These are phyloP conservation scores for Danio choprae DNA, from an alignment of 2,797 vertebrate genomes.

Conservation along the genomic window DNA sequence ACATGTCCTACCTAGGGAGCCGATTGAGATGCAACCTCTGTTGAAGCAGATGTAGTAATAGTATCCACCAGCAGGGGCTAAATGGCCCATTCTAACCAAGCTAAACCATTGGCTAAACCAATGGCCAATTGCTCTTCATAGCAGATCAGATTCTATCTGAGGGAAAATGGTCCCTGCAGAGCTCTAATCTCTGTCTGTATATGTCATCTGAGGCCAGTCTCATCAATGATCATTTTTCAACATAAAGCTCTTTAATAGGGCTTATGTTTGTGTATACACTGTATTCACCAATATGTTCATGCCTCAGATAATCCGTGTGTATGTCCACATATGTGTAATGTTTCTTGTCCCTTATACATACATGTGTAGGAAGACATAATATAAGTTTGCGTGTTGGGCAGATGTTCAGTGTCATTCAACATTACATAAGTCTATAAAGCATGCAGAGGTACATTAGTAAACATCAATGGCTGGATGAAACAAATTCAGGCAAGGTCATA, in stretches of 20 bases:
- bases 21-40: neutral
- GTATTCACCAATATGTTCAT: neutral
- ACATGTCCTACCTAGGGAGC: neutral
- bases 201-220: neutral
- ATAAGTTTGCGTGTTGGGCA: slow-evolving; percentile 17
- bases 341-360: neutral
- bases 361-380: neutral
- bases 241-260: slow-evolving; percentile 40
- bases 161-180: neutral
- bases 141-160: neutral
- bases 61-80: neutral
- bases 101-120: slow-evolving; percentile 1
- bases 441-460: neutral
- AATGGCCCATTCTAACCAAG: neutral
- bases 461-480: slow-evolving; percentile 1
- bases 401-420: slow-evolving; percentile 20
- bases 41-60: neutral
- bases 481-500: slow-evolving; percentile 1
- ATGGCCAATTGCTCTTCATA: neutral
- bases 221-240: slow-evolving; percentile 28
- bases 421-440: slow-evolving; percentile 34
- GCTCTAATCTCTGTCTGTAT: slow-evolving; percentile 3
- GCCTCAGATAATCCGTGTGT: slow-evolving; percentile 22
- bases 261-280: slow-evolving; percentile 17
- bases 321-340: neutral